Percentiles rank a stretch among this genome's conserved stretches.
These are phyloP conservation scores for Hycleus phaleratus DNA, from an alignment of 1,140 invertebrate genomes.

Conservation along the genomic window DNA sequence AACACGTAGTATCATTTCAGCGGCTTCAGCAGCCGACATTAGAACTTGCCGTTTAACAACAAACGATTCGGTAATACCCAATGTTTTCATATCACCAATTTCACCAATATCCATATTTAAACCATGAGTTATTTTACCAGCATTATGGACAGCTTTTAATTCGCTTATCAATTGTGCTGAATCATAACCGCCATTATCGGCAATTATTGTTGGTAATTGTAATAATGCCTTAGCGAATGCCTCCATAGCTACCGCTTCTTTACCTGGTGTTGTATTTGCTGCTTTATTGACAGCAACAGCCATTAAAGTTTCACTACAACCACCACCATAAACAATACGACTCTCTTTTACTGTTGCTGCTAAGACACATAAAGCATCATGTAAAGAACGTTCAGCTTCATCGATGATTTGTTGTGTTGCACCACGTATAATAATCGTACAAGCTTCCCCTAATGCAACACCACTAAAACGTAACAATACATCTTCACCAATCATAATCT, in stretches of 20 bases:
- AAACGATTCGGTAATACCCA: constrained; percentile 95
- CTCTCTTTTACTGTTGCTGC: constrained; percentile 92
- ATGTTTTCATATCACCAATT: constrained; percentile 76
- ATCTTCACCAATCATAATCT: constrained; percentile 97
- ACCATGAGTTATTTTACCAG: constrained; percentile 64
- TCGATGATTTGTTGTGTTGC: constrained; percentile 99
- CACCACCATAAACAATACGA: constrained; percentile 86
- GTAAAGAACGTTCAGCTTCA: constrained; percentile 95
- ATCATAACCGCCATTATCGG: constrained; percentile 98
- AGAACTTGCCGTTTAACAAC: constrained; percentile 95
- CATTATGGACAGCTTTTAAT: constrained; percentile 81
- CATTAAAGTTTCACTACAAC: constrained; percentile 93
- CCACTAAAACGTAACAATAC: constrained; percentile 92
- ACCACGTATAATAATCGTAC: constrained; percentile 92
- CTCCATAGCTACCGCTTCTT: constrained; percentile 97
- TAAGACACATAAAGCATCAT: constrained; percentile 97
- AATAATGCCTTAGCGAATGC: constrained; percentile 82
- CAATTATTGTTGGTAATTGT: constrained; percentile 89
- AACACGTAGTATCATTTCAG: constrained; percentile 97
- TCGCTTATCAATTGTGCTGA: constrained; percentile 89
- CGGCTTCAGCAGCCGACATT: constrained; percentile 90
- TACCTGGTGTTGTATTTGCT: constrained; percentile 87
- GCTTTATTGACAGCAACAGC: constrained; percentile 79
- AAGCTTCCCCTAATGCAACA: constrained; percentile 91
- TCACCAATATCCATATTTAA: constrained; percentile 87